Base-by-base conservation (phyloP, 2,888 invertebrate species). In the Parnassius smintheus region DNA sequence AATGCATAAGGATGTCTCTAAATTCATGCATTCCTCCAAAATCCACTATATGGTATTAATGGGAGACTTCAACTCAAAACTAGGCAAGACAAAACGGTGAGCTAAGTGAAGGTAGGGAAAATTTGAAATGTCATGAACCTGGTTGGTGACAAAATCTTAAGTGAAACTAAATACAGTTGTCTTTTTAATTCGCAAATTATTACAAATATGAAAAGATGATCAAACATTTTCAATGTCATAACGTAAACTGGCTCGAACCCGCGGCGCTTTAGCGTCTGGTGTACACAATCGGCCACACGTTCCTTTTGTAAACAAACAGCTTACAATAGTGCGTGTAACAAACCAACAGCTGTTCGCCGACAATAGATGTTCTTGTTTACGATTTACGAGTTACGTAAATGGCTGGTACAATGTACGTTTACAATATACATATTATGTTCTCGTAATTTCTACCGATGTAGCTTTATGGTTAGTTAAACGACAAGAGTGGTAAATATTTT, bases 291-390 rank as follows among this genome's bases (percentile, higher is more conserved):
- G 69, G 73, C 71, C 73, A 71, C 75, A 75, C 71, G 69, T 72
- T 70, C 73, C 72, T 76, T 76, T 78, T 75, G 78, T 77, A 81
- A 87, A 85, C 78, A 80, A 80, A 59, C 60, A 53, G 75, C 80
- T 75, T 72, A 87, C 85, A 86, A 88, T 83, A 72, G 80, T 67
- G 76, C 74, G 78, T 83, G 83, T 83, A 86, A 85, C 85, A 70
- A 77, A 78, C 77, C 72, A 77, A 83, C 90, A 88, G 85, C 86
- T 85, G 85, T 79, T 80, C 75, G 70, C 73, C 77, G 74, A 89
- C 88, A 91, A 91, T 88, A 83, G 86, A 85, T 83, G 86, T 84
- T 80, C 72, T 78, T 72, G 76, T 77, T 77, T 71, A 71, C 76
- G 70, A 71, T 77, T 77, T 71, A 71, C 76, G 70, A 71, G 78